Evolutionary conservation across 2,888 invertebrate species (phyloP).

Genomic region (Aromia moschata): DNA sequence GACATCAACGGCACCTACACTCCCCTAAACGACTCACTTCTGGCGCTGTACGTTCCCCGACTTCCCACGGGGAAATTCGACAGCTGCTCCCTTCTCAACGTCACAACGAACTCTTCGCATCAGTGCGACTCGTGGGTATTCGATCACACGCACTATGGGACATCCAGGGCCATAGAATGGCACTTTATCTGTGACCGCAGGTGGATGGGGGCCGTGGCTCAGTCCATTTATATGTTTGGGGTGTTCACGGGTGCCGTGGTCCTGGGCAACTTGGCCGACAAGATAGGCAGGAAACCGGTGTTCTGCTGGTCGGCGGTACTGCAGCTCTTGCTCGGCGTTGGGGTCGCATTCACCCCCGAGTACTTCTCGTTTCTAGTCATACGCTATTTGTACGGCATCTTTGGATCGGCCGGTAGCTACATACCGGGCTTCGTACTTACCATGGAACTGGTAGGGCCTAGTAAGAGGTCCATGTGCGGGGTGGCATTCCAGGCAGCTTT

Average conservation of each 20-base stretch:
- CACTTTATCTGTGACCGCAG: constrained; percentile 75
- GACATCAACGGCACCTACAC: constrained; percentile 66
- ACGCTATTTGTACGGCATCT: constrained; percentile 69
- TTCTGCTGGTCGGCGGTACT: constrained; percentile 80
- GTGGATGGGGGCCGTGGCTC: constrained; percentile 85
- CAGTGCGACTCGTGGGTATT: constrained; percentile 73
- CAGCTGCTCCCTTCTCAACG: constrained; percentile 69
- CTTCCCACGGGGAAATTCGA: constrained; percentile 68
- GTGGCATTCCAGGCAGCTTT: constrained; percentile 82
- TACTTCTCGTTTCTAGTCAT: constrained; percentile 76
- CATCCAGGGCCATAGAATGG: constrained; percentile 84
- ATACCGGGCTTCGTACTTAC: constrained; percentile 71
- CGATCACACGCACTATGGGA: constrained; percentile 76
- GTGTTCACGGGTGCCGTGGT: constrained; percentile 82
- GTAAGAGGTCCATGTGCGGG: constrained; percentile 81
- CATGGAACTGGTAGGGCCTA: constrained; percentile 86
- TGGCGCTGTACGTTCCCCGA: constrained; percentile 68
- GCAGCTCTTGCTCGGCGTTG: constrained; percentile 74
- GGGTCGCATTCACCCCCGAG: constrained; percentile 80
- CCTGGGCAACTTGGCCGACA: constrained; percentile 80
- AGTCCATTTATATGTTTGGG: constrained; percentile 83
- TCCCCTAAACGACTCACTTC: constrained; percentile 63
- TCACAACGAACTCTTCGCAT: constrained; percentile 55
- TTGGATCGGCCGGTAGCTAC: constrained; percentile 84
- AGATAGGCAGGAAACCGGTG: constrained; percentile 79